Evolutionary conservation across 2,888 invertebrate genomes (phyloP).

Genomic region (Lycaena phlaeas): DNA sequence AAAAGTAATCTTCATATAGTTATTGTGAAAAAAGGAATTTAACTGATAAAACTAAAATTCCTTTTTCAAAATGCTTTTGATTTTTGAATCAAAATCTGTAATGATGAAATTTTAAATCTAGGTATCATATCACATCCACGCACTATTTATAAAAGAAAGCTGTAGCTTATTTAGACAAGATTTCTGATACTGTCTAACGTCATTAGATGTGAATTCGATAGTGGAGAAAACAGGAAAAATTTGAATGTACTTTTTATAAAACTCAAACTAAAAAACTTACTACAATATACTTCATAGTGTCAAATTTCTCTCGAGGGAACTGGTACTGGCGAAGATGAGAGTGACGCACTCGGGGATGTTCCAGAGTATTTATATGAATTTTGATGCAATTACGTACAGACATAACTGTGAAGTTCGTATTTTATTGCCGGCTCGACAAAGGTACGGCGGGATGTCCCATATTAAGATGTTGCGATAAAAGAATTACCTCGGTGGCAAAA

Average conservation of each 20-base stretch:
- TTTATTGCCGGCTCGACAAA: conserved; percentile 48
- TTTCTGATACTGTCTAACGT: no score
- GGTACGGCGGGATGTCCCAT: conserved; percentile 38
- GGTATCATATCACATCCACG: no score
- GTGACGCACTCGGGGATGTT: conserved; percentile 60
- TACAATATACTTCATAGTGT: conserved; percentile 50
- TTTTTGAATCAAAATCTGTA: no score
- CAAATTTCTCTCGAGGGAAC: conserved; percentile 29
- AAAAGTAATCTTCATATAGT: no score
- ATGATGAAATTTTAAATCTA: no score
- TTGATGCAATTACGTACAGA: conserved; percentile 54
- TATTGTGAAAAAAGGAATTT: no score
- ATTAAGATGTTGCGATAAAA: conserved; percentile 23
- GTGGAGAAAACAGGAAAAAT: no score
- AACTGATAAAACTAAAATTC: no score
- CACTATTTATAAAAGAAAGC: no score
- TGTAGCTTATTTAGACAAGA: no score
- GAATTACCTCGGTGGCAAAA: neutral
- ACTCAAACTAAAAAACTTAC: conserved; percentile 38
- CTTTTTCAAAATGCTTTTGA: no score
- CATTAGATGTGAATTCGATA: no score
- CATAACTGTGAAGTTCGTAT: conserved; percentile 38
- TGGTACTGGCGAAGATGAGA: conserved; percentile 41
- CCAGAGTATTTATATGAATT: conserved; percentile 64
- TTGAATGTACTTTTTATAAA: conserved; percentile 2